Base-by-base conservation (phyloP, 2,888 invertebrate genomes). In the Chrysolina americana region DNA sequence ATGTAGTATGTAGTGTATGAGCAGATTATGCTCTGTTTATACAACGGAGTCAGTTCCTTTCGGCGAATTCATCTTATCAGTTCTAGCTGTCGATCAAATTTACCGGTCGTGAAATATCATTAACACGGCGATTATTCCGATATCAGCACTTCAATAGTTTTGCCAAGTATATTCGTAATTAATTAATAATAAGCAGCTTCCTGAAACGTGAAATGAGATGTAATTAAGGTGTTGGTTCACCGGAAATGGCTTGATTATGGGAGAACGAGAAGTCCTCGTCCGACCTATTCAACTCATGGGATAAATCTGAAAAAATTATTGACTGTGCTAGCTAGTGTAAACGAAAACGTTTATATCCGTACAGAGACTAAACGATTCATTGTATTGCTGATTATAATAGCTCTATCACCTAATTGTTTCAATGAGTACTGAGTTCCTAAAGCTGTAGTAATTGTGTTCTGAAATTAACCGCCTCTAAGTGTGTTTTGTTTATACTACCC, bases 271-370 rank as follows among this genome's bases (percentile, higher is more conserved):
- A 48, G 17, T 53, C 53, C 11, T 21, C 4, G 5, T 53, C 13
- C 53, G 53, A 53, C 53, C 53, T 21, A 53, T 53, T 53, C 53
- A 53, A 53, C 21, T 23, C 53, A 53, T 53, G 53, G 53, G 53
- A 53, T 53, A 53, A 21, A 53, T 53, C 53, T 53, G 53, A 53
- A 53, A n/a, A 19, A 53, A 21, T 21, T 53, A 53, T 53, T 53
- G 53, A 53, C 44, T 44, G 21, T 10, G 21, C 21, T 53, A 23
- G 15, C 15, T 44, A 44, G 13, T 44, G 15, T 44, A 53, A 53
- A 53, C 21, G 53, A 19, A 53, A 53, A 21, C 53, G 53, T 53
- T 53, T 21, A 53, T 21, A 53, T 19, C 53, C 19, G 21, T 13
- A 53, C n/a, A n/a, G n/a, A n/a, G n/a, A n/a, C n/a, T 53, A 53